Evolutionary conservation across 2,113 vertebrate species (phyloP), one percentile per base, ranked within the genome.

Genomic region (Meles meles): DNA sequence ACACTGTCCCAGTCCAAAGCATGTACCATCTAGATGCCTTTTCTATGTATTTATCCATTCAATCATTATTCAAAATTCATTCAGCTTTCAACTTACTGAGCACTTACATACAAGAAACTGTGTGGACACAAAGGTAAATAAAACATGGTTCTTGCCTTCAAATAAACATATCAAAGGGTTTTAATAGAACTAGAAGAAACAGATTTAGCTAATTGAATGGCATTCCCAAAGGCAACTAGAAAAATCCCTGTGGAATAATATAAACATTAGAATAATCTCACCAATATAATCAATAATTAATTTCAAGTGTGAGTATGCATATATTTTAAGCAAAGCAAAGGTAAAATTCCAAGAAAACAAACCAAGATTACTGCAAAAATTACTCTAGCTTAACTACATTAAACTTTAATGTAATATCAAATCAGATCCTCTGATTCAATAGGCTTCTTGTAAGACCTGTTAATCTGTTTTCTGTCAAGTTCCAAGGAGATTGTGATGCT

Each of bases 201-300:
- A 34, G 44, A 95, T 74, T 96, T 94, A 80, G 96, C 57, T 69
- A 57, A 93, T 49, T 90, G 65, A 74, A 85, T 85, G 67, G 10
- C n/a, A 63, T 95, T 59, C 34, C 47, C 63, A 95, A 86, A 97
- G 6, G 20, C 47, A 94, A 20, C 25, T 76, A 67, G 29, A 61
- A 93, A 88, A 87, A 25, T 39, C 31, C 20, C 14, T 69, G 76
- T 89, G 83, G 44, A 81, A 63, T 76, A 95, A 95, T 92, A 61
- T 3, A 79, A 6, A 87, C 21, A 65, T 67, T 91, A 86, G 8
- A 93, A 86, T 88, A 90, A 52, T 10, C 63, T 83, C 69, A 23
- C 61, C 27, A 79, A 93, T 89, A 82, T 79, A 61, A 82, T 77
- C 39, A 88, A 63, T 23, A 84, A 76, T 79, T 67, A 61, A 85